A percentile compares a stretch with the other conserved stretches of the same genome.
These are phyloP conservation scores for Meta bourneti DNA, from an alignment of 2,888 invertebrate genomes.

Conservation along the genomic window DNA sequence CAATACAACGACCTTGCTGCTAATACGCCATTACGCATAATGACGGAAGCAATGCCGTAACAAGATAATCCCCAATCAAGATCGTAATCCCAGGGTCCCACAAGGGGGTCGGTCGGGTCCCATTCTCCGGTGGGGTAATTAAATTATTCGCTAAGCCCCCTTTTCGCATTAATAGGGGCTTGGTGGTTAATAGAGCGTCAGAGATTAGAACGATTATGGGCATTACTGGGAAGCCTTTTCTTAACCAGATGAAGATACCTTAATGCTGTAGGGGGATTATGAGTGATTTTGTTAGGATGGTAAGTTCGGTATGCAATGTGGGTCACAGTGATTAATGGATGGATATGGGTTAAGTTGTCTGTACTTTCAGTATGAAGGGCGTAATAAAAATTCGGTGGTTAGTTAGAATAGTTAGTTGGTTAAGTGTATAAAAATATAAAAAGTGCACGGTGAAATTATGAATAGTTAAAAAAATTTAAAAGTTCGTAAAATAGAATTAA, in stretches of 20 bases:
- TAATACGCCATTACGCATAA: slow-evolving; percentile 51
- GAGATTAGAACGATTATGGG: slow-evolving; percentile 5
- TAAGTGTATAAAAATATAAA: too few species aligned
- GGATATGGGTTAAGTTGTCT: background rate
- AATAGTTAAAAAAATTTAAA: too few species aligned
- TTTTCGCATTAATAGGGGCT: slow-evolving; percentile 18
- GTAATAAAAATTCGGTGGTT: too few species aligned
- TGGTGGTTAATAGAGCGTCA: slow-evolving; percentile 17
- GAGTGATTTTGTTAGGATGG: background rate
- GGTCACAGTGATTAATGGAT: background rate
- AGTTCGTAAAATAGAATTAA: too few species aligned
- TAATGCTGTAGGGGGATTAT: background rate
- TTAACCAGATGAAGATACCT: background rate
- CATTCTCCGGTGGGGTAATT: slow-evolving; percentile 26
- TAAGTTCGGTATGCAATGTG: too few species aligned
- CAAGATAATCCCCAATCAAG: slow-evolving; percentile 42
- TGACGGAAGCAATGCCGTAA: slow-evolving; percentile 27
- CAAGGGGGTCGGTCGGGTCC: background rate
- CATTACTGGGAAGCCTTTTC: slow-evolving; percentile 8
- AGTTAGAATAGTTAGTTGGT: too few species aligned
- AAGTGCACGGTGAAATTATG: too few species aligned
- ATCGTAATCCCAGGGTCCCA: slow-evolving; percentile 27
- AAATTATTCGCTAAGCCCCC: slow-evolving; percentile 37
- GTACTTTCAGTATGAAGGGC: background rate
- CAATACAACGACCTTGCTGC: background rate